Base-by-base conservation (phyloP, 1,140 invertebrate genomes). In the Triops cancriformis region DNA sequence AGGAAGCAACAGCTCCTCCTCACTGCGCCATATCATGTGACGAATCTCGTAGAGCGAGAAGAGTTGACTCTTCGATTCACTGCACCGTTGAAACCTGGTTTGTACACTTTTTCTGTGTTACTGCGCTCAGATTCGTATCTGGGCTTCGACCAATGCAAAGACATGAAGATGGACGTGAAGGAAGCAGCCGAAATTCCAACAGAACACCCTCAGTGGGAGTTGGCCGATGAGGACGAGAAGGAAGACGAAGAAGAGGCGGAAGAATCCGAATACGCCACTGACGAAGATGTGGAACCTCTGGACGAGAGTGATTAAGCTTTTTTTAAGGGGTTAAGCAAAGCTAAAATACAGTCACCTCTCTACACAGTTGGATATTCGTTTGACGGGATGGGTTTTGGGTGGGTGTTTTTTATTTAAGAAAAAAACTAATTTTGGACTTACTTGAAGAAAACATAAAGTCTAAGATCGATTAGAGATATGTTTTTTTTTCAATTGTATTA, bases 131-230 rank as follows among this genome's bases (percentile, higher is more conserved):
- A 99, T 87, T 98, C 97, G 6, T 99, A 98, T 85, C 86, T 96
- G 79, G 94, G 94, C 75, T 93, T 95, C 86, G 94, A 96, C 86
- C 93, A 95, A 84, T 89, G 92, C 79, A 90, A 94, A 84, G 94
- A 97, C 84, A 91, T 98, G 82, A 97, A 97, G 91, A 86, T 98
- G 85, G 96, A 98, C 85, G 96, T 98, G 41, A 94, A 98, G 85
- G 94, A 98, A 86, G 96, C 94, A 18, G 92, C 95, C 79, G 93
- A 92, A 81, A 88, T 96, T 81, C 92, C 92, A 45, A 91, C 91
- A 45, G 94, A 95, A 82, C 95, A 98, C 87, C 94, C 95, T 12
- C 95, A 98, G 85, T 98, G 96, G 96, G 95, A 98, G 80, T 92
- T 96, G 81, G 94, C 93, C 74, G 95, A 97, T 82, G 94, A 96